Evolutionary conservation across 2,888 invertebrate genomes (phyloP), one percentile per base, ranked within the genome.

Genomic region (Phanerotoma sp.): DNA sequence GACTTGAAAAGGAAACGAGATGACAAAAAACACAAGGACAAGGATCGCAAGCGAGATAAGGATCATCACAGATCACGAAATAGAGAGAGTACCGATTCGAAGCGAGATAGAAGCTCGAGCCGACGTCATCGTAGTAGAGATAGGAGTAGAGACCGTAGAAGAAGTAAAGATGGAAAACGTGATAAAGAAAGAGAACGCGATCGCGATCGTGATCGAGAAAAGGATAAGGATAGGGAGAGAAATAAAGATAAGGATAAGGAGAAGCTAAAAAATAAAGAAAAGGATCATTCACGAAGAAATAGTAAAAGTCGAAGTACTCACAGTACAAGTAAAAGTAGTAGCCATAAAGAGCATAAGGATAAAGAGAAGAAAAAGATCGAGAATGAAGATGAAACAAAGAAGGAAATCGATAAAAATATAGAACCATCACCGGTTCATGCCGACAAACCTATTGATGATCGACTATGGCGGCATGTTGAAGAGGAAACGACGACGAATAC

Each of bases 401-500:
- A 32, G 18, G 22, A 22, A 5, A 28, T 22, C 2, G 53, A 18
- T 20, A 62, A 65, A 15, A 66, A 62, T 44, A 68, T 63, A 21
- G 66, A 71, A 1, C 56, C 38, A 10, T 42, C 52, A 5, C 56
- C 60, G 13, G 42, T 60, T 0, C 41, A 55, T 10, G 15, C 46
- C 0, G 69, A 71, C 1, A 75, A 73, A 42, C 78, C 81, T 1
- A 75, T 81, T 28, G 82, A 82, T 58, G 81, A 82, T 59, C 68
- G 80, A 5, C 63, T 82, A 2, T 82, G 82, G 82, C 80, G 81
- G 30, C 81, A 82, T 60, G 79, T 82, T 21, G 75, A 77, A 33
- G 76, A 77, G 22, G 77, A 77, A 28, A 71, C 70, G 0, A 74
- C 71, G 1, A 75, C 72, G 0, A 73, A 73, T 48, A 73, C 72